Percentiles rank a stretch among this genome's conserved stretches.
Evolutionary conservation across 2,113 vertebrate genomes (phyloP).

Genomic region (Origma solitaria): DNA sequence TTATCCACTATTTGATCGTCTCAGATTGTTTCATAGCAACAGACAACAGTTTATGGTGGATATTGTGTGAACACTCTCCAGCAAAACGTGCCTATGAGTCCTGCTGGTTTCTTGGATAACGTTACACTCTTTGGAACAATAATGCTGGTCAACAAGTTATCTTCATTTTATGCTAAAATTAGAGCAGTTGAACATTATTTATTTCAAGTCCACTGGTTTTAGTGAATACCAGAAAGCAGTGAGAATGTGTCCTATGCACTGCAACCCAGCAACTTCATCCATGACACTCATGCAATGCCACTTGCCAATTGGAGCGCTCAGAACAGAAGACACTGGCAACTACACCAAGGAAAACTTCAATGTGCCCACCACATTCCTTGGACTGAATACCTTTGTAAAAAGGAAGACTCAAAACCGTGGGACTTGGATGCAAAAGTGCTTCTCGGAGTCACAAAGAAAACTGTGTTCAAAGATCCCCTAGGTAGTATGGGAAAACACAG

Average conservation of each 20-base stretch:
- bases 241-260: neutral
- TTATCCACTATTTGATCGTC: constrained; percentile 22
- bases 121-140: neutral
- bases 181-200: neutral
- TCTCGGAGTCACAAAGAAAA: neutral
- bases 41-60: neutral
- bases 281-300: neutral
- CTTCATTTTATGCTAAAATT: constrained; percentile 16
- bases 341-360: neutral
- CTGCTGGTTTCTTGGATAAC: neutral
- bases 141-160: neutral
- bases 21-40: constrained; percentile 42
- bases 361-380: neutral
- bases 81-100: neutral
- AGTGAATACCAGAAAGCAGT: neutral
- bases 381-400: neutral
- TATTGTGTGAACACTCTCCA: neutral
- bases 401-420: neutral
- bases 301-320: fast-evolving
- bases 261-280: neutral
- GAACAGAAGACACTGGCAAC: neutral
- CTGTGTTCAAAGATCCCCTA: fast-evolving
- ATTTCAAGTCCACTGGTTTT: neutral
- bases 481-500: neutral
- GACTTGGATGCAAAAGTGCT: neutral